These are phyloP conservation scores for Pelodiscus sinensis DNA, from an alignment of 2,113 vertebrate genomes.

Conservation along the genomic window DNA sequence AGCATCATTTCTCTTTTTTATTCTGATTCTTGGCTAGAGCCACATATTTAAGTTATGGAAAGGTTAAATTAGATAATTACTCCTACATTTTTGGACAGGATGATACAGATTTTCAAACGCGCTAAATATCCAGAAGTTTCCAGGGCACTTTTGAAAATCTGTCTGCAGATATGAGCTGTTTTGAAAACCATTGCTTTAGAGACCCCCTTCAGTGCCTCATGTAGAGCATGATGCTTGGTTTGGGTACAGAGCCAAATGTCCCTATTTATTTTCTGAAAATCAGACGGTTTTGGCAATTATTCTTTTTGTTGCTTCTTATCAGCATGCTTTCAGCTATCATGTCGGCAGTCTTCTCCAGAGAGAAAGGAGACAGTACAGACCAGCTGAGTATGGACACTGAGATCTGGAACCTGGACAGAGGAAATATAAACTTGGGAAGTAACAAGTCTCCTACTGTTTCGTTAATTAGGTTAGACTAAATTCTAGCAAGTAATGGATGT, in stretches of 20 bases:
- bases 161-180: not conserved
- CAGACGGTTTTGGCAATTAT: not conserved
- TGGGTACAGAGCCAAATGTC: not conserved
- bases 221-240: not conserved
- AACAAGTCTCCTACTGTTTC: not conserved
- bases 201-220: not conserved
- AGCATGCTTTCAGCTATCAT: not conserved
- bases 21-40: not conserved
- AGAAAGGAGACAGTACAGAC: not conserved
- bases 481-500: not conserved
- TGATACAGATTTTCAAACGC: not conserved
- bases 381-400: not conserved
- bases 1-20: not conserved
- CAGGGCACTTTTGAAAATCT: not conserved
- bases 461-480: not conserved
- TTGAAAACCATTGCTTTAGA: not conserved
- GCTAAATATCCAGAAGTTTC: not conserved
- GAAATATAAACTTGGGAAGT: not conserved
- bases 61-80: not conserved
- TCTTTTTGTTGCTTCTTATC: not conserved
- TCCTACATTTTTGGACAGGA: not conserved
- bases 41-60: not conserved
- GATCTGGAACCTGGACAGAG: not conserved
- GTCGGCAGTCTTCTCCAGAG: not conserved
- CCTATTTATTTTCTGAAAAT: accelerated